Conservation (phyloP, 1,140 invertebrate genomes). For the Heterodera carotae region DNA sequence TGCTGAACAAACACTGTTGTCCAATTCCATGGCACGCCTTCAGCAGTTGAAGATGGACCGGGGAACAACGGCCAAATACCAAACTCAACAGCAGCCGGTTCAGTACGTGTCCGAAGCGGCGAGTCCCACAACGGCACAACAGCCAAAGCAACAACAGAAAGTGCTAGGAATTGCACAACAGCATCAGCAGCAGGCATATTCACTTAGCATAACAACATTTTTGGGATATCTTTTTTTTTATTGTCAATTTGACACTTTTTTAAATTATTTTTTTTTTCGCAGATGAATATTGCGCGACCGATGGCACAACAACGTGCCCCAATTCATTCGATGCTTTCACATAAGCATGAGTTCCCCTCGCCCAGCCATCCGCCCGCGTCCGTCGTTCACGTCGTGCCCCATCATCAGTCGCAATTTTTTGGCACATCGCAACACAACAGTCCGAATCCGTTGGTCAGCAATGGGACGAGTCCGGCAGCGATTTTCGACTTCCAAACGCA, state of each 20-base stretch:
- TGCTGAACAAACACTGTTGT: background rate
- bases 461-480: background rate
- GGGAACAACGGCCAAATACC: background rate
- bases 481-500: constrained; percentile 1
- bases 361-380: background rate
- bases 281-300: background rate
- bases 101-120: too few relatives aligned
- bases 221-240: too few relatives aligned
- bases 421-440: background rate
- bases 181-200: background rate
- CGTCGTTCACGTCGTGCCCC: background rate
- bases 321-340: background rate
- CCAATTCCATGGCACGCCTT: background rate
- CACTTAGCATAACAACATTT: too few relatives aligned
- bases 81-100: background rate
- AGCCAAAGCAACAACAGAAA: background rate
- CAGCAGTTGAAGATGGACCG: background rate
- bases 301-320: background rate
- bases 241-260: too few relatives aligned
- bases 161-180: background rate
- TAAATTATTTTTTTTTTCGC: background rate
- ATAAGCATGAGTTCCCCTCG: background rate
- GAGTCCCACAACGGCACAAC: too few relatives aligned
- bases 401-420: background rate
- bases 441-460: background rate